Evolutionary conservation across 2,113 vertebrate species (phyloP).

Genomic region (Anolis sagrei): DNA sequence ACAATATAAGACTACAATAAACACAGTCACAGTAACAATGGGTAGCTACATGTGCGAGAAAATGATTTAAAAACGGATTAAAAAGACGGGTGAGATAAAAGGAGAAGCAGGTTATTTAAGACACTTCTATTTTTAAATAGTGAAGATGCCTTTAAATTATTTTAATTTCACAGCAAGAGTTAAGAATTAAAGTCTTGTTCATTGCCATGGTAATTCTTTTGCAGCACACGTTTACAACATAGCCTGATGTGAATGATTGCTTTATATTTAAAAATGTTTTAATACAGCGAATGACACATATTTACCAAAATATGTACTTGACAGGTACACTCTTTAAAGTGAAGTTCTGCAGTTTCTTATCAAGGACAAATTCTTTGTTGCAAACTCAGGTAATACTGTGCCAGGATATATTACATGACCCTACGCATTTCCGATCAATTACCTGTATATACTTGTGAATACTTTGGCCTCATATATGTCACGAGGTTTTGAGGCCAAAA

Average conservation of each 20-base stretch:
- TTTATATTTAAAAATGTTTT: background rate
- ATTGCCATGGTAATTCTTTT: background rate
- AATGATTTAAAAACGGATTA: no score
- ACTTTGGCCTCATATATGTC: no score
- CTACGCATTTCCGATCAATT: background rate
- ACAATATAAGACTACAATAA: no score
- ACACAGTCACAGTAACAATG: no score
- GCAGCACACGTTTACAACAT: background rate
- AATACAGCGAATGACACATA: background rate
- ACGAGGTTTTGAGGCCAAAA: no score
- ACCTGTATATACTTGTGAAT: no score
- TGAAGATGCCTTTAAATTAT: background rate
- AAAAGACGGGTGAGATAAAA: no score
- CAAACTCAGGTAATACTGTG: background rate
- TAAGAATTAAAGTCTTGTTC: background rate
- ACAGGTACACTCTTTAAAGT: background rate
- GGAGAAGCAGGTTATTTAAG: no score
- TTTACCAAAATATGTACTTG: background rate
- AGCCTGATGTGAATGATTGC: background rate
- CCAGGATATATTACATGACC: background rate
- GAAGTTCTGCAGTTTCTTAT: background rate
- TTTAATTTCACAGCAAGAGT: background rate
- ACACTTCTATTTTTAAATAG: background rate
- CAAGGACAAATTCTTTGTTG: background rate
- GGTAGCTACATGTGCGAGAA: no score